A percentile compares a stretch with the other conserved stretches of the same genome.
phyloP scores from a whole-genome alignment of 1,140 invertebrate genomes.

The Calycopis cecrops region DNA sequence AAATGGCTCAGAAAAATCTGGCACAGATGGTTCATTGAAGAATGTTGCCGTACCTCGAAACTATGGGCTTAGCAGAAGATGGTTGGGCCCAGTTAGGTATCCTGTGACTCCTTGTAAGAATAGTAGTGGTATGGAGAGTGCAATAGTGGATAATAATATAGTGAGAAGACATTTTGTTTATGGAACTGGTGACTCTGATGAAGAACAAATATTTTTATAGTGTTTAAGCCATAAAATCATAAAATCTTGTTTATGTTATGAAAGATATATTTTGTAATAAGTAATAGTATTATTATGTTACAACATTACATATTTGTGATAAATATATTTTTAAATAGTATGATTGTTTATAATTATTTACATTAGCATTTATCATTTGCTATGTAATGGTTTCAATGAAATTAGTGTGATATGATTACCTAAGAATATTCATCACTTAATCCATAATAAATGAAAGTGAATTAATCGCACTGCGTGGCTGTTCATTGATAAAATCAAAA shows the following conservation, averaged over 20 bases:
- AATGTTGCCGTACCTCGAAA: constrained; percentile 73
- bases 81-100: constrained; percentile 76
- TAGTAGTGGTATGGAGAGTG: constrained; percentile 40
- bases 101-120: constrained; percentile 77
- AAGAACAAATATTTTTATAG: constrained; percentile 75
- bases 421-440: no score
- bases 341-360: no score
- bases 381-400: no score
- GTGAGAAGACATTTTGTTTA: constrained; percentile 64
- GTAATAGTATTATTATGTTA: background rate
- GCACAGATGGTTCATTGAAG: constrained; percentile 45
- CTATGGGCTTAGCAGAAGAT: constrained; percentile 73
- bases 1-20: constrained; percentile 56
- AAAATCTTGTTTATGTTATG: background rate
- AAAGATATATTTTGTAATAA: background rate
- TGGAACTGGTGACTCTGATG: constrained; percentile 67
- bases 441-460: no score
- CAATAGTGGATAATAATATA: constrained; percentile 46
- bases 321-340: constrained; percentile 6
- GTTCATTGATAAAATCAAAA: no score
- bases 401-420: no score
- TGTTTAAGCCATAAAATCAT: no score
- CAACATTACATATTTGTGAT: constrained; percentile 3
- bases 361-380: no score
- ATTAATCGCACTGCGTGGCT: no score